Conservation (phyloP, 1,140 invertebrate species). For the Delia radicum region DNA sequence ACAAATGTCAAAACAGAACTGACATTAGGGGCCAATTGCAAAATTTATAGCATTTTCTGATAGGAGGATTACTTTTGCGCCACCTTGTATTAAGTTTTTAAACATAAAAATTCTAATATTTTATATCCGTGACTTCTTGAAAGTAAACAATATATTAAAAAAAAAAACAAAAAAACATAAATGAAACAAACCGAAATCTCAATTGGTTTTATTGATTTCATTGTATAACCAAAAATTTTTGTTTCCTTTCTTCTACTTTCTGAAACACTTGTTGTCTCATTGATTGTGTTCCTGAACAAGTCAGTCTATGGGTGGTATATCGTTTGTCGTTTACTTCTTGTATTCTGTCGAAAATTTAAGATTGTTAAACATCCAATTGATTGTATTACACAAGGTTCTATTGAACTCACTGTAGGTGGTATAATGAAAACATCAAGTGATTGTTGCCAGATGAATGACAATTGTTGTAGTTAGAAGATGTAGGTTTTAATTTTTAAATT, state of each 20-base stretch:
- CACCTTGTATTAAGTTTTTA: too few relatives aligned
- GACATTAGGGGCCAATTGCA: too few relatives aligned
- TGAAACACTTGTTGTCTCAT: background rate
- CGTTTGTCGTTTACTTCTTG: background rate
- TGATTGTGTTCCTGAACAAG: background rate
- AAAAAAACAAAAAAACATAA: background rate
- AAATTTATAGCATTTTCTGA: too few relatives aligned
- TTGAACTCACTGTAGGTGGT: background rate
- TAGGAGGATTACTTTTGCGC: too few relatives aligned
- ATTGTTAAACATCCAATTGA: background rate
- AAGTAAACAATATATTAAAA: background rate
- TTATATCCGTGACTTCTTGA: background rate
- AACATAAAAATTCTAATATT: too few relatives aligned
- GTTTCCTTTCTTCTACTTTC: background rate
- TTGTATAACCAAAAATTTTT: background rate
- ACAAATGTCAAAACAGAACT: too few relatives aligned
- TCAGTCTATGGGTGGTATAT: background rate
- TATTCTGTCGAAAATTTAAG: background rate
- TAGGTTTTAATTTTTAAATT: background rate
- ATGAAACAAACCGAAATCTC: background rate
- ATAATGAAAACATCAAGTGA: background rate
- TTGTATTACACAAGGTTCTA: background rate
- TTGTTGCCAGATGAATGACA: background rate
- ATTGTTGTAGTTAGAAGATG: background rate
- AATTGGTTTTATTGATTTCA: background rate